A percentile compares a stretch with the other conserved stretches of the same genome.
phyloP scores from a whole-genome alignment of 2,113 vertebrate genomes.

The Protobothrops flavoviridis region DNA sequence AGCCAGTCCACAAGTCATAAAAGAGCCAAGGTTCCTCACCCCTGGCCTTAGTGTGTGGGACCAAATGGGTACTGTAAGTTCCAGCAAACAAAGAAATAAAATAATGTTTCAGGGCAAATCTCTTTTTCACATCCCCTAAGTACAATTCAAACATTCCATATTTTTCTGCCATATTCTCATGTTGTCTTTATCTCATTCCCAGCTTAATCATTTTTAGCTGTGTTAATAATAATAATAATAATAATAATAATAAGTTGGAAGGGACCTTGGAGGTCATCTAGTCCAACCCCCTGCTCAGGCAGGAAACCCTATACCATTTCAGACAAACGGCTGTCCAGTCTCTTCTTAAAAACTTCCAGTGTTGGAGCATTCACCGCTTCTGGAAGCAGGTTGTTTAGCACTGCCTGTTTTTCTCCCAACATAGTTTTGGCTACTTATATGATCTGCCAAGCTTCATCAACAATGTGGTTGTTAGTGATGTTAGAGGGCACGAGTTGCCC shows the following conservation, averaged over 20 bases:
- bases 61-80: not conserved
- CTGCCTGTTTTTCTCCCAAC: not conserved
- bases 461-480: not conserved
- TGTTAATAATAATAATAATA: not conserved
- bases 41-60: not conserved
- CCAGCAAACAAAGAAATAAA: not conserved
- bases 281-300: no score
- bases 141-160: not conserved
- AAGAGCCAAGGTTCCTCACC: no score
- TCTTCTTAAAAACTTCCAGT: no score
- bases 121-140: not conserved
- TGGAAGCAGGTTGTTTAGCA: not conserved
- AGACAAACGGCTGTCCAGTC: no score
- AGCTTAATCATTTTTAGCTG: not conserved
- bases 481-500: not conserved
- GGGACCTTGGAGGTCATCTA: no score
- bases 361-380: no score
- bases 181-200: not conserved
- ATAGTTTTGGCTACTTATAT: not conserved
- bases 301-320: no score
- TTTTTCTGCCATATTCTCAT: not conserved
- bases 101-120: not conserved
- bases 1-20: no score
- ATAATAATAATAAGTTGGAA: no score
- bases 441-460: not conserved